phyloP scores from a whole-genome alignment of 1,140 invertebrate species.

The Drosophila erecta region DNA sequence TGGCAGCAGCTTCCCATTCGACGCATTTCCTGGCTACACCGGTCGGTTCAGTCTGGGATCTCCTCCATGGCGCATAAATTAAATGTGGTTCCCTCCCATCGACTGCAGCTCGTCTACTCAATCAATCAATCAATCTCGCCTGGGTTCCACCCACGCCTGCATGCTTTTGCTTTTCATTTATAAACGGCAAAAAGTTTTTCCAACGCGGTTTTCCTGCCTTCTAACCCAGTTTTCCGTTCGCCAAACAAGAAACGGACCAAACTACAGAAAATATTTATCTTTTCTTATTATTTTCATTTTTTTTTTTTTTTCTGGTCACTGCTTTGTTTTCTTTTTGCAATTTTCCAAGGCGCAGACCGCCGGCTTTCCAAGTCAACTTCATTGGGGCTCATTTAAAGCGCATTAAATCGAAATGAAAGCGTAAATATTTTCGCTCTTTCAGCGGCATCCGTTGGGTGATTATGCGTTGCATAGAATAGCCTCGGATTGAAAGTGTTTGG shows the following conservation, averaged over 20 bases:
- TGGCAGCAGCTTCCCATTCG: constrained; percentile 8
- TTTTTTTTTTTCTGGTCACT: constrained; percentile 17
- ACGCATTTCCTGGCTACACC: constrained; percentile 39
- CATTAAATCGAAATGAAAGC: constrained; percentile 82
- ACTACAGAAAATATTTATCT: constrained; percentile 72
- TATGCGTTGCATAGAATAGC: constrained; percentile 58
- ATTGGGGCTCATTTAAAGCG: constrained; percentile 62
- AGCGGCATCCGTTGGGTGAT: constrained; percentile 44
- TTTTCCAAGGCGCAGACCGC: constrained; percentile 42
- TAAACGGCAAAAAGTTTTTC: constrained; percentile 10
- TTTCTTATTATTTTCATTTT: constrained; percentile 52
- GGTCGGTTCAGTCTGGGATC: constrained; percentile 17
- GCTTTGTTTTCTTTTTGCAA: constrained; percentile 55
- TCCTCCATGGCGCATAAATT: constrained; percentile 28
- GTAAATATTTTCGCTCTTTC: constrained; percentile 68
- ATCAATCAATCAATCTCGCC: constrained; percentile 70
- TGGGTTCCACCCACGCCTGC: constrained; percentile 36
- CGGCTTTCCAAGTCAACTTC: constrained; percentile 49
- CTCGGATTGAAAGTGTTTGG: constrained; percentile 35
- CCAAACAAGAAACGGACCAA: constrained; percentile 39
- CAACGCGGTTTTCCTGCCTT: constrained; percentile 36
- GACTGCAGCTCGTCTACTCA: constrained; percentile 13
- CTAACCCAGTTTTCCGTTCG: constrained; percentile 65
- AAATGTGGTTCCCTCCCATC: constrained; percentile 22
- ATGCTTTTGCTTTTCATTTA: constrained; percentile 15